Percentiles rank a stretch among this genome's conserved stretches.
Evolutionary conservation across 2,797 vertebrate genomes (phyloP).

Genomic region (Telmatherina bonti): DNA sequence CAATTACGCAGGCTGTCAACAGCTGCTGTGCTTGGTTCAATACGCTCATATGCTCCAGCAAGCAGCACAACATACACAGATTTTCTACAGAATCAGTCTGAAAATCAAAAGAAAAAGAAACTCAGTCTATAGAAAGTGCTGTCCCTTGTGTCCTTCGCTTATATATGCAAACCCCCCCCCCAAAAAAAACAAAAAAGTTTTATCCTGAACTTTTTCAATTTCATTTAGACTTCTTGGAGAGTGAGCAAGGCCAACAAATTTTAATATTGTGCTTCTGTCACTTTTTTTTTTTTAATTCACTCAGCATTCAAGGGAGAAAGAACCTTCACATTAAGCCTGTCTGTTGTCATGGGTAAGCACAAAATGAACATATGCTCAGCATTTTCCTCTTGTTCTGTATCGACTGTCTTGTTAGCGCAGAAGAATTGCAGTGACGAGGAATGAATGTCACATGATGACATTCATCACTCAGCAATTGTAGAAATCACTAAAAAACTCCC

Average conservation of each 20-base stretch:
- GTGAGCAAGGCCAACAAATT: conserved; percentile 15
- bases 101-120: conserved; percentile 31
- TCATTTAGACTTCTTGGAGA: conserved; percentile 32
- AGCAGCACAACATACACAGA: conserved; percentile 46
- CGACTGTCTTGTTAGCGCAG: conserved; percentile 32
- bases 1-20: conserved; percentile 74
- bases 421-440: conserved; percentile 27
- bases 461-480: conserved; percentile 22
- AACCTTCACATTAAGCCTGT: conserved; percentile 8
- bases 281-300: conserved; percentile 30
- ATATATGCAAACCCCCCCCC: too few species aligned
- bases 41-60: conserved; percentile 46
- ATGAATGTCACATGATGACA: conserved; percentile 15
- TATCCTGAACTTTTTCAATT: conserved; percentile 36
- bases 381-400: conserved; percentile 27
- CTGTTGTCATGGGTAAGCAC: conserved; percentile 47
- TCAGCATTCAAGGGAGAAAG: conserved; percentile 20
- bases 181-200: conserved; percentile 51
- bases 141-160: conserved; percentile 26
- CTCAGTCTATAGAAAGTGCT: conserved; percentile 22
- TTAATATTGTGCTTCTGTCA: conserved; percentile 10
- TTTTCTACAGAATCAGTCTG: conserved; percentile 51
- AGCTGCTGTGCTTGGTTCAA: conserved; percentile 50
- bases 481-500: conserved; percentile 7
- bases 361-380: conserved; percentile 58